These are phyloP conservation scores for Tipula unca DNA, from an alignment of 2,888 invertebrate species.

Conservation along the genomic window DNA sequence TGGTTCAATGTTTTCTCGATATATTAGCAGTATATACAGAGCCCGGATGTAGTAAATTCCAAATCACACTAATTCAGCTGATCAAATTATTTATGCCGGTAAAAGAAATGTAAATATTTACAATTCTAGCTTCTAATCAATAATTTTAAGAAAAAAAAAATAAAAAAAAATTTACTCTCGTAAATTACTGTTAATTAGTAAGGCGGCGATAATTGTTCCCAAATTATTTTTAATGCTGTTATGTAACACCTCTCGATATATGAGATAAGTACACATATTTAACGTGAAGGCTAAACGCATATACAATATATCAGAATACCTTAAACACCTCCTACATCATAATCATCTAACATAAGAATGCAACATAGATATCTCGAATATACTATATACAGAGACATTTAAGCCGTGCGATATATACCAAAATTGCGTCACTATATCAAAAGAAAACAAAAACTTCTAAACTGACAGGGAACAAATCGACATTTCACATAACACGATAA, in stretches of 20 bases:
- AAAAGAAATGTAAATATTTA: not conserved
- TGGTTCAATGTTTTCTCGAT: not conserved
- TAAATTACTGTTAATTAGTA: not conserved
- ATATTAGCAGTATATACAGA: not conserved
- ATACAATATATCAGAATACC: not conserved
- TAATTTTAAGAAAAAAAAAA: not conserved
- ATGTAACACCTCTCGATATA: not conserved
- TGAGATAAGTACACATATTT: not conserved
- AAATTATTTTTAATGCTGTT: not conserved
- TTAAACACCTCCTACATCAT: not conserved
- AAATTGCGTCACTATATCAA: not conserved
- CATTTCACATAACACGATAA: slow-evolving; percentile 14
- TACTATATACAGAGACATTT: not conserved
- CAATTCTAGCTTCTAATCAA: not conserved
- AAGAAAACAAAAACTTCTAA: not conserved
- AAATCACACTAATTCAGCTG: not conserved
- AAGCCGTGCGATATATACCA: too few relatives aligned
- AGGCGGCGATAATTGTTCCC: not conserved
- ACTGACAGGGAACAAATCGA: not conserved
- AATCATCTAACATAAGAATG: not conserved
- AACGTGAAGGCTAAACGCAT: not conserved
- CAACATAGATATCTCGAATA: not conserved
- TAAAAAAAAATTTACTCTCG: not conserved
- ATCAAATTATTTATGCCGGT: not conserved
- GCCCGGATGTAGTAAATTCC: not conserved